phyloP scores from a whole-genome alignment of 2,888 invertebrate genomes.

The Ernsta delagoae region DNA sequence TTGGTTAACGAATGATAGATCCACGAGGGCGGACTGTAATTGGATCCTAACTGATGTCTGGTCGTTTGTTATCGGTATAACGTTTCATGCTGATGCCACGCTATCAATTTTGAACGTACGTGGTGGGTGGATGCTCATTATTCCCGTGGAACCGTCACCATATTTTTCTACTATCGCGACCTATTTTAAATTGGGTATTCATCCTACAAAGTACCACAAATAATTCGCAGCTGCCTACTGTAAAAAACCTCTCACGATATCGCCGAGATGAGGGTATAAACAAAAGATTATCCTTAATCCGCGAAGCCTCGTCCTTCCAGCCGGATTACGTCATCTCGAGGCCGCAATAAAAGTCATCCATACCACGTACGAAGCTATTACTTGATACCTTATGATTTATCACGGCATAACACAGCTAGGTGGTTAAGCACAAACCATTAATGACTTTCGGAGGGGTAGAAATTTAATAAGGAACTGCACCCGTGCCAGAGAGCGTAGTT shows the following conservation, averaged over 20 bases:
- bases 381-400: conserved; percentile 80
- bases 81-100: conserved; percentile 51
- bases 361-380: conserved; percentile 49
- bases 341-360: conserved; percentile 74
- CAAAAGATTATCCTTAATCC: conserved; percentile 71
- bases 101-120: conserved; percentile 42
- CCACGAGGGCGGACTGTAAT: conserved; percentile 57
- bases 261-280: conserved; percentile 61
- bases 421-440: conserved; percentile 83
- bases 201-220: neutral
- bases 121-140: conserved; percentile 45
- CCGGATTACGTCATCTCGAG: conserved; percentile 69
- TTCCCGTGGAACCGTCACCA: conserved; percentile 6
- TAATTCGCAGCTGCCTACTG: conserved; percentile 7
- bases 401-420: conserved; percentile 71
- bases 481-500: conserved; percentile 79
- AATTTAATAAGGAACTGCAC: conserved; percentile 82
- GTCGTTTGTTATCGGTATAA: conserved; percentile 60
- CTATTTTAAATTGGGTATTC: neutral
- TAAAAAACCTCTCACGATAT: conserved; percentile 41
- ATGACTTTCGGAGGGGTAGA: conserved; percentile 81
- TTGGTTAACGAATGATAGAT: conserved; percentile 55
- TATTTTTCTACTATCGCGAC: neutral
- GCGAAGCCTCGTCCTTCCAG: conserved; percentile 46
- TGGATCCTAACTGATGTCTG: conserved; percentile 66